phyloP scores from a whole-genome alignment of 2,888 invertebrate species.

The Myopa testacea region DNA sequence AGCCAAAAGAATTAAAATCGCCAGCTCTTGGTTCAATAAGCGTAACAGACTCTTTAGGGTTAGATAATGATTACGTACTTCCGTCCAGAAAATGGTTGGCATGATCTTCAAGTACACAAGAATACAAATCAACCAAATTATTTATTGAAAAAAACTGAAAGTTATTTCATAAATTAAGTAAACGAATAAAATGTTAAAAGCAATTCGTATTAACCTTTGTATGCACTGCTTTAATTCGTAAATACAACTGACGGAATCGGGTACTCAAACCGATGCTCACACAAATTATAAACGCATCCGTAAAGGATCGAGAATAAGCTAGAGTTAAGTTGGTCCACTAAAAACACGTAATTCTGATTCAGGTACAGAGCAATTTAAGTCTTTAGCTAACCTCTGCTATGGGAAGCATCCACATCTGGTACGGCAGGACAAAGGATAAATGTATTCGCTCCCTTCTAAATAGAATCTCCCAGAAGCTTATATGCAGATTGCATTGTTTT shows the following conservation, averaged over 20 bases:
- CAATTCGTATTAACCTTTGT: slow-evolving; percentile 64
- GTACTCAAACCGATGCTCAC: slow-evolving; percentile 76
- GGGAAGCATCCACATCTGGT: slow-evolving; percentile 56
- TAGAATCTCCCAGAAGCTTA: slow-evolving; percentile 56
- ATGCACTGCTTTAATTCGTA: slow-evolving; percentile 68
- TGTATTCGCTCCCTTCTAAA: slow-evolving; percentile 61
- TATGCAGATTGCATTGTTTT: slow-evolving; percentile 59
- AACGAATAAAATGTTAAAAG: not conserved
- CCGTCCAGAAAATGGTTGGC: slow-evolving; percentile 72
- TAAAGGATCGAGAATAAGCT: slow-evolving; percentile 79
- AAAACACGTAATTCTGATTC: slow-evolving; percentile 4
- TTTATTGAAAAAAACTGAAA: too few relatives aligned
- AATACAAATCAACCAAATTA: not conserved
- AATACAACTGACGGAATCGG: slow-evolving; percentile 75
- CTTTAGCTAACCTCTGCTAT: slow-evolving; percentile 56
- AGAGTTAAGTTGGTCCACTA: slow-evolving; percentile 67
- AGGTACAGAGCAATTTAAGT: not conserved
- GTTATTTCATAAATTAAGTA: not conserved
- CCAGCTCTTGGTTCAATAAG: slow-evolving; percentile 73
- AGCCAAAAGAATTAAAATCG: slow-evolving; percentile 75
- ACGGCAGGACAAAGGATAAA: slow-evolving; percentile 56
- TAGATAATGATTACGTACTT: slow-evolving; percentile 76
- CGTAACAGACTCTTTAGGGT: slow-evolving; percentile 75
- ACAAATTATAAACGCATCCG: slow-evolving; percentile 78
- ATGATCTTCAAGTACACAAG: not conserved